Evolutionary conservation across 2,113 vertebrate species (phyloP), one percentile per base, ranked within the genome.

Genomic region (Lepisosteus osseus): DNA sequence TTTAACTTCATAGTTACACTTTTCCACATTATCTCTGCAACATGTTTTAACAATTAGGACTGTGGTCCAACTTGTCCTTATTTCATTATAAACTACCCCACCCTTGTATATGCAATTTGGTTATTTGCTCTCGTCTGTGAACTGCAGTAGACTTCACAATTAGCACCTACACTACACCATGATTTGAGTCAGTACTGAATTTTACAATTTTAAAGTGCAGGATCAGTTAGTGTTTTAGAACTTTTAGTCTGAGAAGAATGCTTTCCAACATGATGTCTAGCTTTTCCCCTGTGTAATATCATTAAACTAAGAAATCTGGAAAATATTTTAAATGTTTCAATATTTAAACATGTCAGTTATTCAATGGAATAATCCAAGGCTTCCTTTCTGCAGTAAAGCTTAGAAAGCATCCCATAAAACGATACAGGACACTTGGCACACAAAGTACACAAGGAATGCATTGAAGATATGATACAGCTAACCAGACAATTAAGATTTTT

Each of bases 1-100:
- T n/a, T 81, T 72, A 76, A n/a, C 68, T 51, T 41, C 73, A 51
- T 70, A 70, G 72, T 78, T 76, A 82, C 65, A 70, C 74, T 70
- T 77, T 86, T 80, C 76, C 70, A 65, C 84, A 3, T 14, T 29
- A 44, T 77, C 71, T 65, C 69, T 59, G 74, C 77, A 54, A 85
- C 81, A 86, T 81, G 63, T 72, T 79, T 84, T 56, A 14, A 54
- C 73, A 62, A 65, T 69, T 72, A 72, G 41, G 67, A 73, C 74
- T 77, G 47, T 8, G 62, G 54, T 54, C 74, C 69, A 59, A 71
- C 29, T 14, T 44, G 43, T 3, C 40, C 62, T 70, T 40, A 8
- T 68, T 12, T 65, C 51, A 71, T 6, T 8, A 45, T 17, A 8
- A n/a, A 44, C 44, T 14, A 29, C 29, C 29, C 29, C 29, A 29